Conservation (phyloP, 2,888 invertebrate genomes). For the Lamellibrachia columna region DNA sequence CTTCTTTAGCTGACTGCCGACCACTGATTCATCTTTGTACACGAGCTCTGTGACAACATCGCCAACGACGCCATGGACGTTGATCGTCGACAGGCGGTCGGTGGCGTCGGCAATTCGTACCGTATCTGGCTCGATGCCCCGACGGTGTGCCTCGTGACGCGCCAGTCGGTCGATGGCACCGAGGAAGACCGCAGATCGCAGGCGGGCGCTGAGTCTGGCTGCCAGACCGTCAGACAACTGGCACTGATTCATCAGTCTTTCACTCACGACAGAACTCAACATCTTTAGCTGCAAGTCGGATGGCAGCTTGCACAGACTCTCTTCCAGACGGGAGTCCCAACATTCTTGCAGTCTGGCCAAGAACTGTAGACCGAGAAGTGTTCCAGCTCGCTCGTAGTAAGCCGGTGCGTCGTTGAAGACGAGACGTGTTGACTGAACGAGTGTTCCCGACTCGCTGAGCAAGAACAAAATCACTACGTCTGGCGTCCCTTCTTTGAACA, state of each 20-base stretch:
- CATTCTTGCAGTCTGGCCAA: conserved; percentile 37
- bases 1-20: conserved; percentile 36
- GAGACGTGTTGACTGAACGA: conserved; percentile 33
- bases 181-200: conserved; percentile 34
- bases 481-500: conserved; percentile 24
- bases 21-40: conserved; percentile 32
- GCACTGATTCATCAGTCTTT: conserved; percentile 39
- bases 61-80: conserved; percentile 32
- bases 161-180: conserved; percentile 36
- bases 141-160: conserved; percentile 34
- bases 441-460: conserved; percentile 36
- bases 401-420: conserved; percentile 42
- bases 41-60: conserved; percentile 35
- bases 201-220: conserved; percentile 27
- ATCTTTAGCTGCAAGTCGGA: conserved; percentile 37
- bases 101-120: conserved; percentile 27
- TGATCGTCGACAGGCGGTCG: conserved; percentile 38
- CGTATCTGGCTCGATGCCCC: conserved; percentile 34
- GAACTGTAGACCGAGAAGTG: conserved; percentile 39
- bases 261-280: conserved; percentile 43
- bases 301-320: conserved; percentile 38
- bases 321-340: conserved; percentile 35
- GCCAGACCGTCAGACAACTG: conserved; percentile 37
- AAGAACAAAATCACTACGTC: conserved; percentile 29
- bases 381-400: conserved; percentile 37